Percentiles rank a stretch among this genome's conserved stretches.
phyloP scores from a whole-genome alignment of 2,888 invertebrate genomes.

The Spatulosminthurus flaviceps region DNA sequence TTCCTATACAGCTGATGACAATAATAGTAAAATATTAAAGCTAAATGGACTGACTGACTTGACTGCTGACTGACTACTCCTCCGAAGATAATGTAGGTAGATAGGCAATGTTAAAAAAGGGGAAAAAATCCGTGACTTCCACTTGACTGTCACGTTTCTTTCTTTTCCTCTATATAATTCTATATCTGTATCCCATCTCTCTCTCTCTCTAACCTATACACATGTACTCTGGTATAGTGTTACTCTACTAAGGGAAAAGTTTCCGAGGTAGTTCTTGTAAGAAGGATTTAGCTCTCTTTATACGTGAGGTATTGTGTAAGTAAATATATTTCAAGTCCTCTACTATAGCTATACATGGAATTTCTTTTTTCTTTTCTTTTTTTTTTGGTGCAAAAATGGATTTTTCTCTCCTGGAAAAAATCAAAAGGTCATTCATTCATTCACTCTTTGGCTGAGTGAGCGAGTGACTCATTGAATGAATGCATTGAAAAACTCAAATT shows the following conservation, averaged over 20 bases:
- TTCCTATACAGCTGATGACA: neutral
- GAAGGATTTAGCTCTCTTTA: too few relatives aligned
- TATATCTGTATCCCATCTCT: neutral
- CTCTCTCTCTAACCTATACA: neutral
- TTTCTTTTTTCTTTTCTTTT: conserved; percentile 36
- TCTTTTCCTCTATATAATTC: conserved; percentile 12
- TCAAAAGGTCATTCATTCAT: conserved; percentile 50
- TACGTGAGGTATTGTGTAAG: too few relatives aligned
- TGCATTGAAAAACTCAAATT: conserved; percentile 49
- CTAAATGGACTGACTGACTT: conserved; percentile 5
- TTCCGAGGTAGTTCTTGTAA: too few relatives aligned
- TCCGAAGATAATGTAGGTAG: neutral
- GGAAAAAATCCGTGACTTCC: conserved; percentile 37
- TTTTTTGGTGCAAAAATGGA: conserved; percentile 48
- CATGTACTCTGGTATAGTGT: too few relatives aligned
- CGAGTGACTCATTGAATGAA: conserved; percentile 49
- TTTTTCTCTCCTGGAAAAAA: conserved; percentile 47
- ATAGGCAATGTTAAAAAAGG: neutral
- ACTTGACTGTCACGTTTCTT: conserved; percentile 43
- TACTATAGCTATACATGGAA: too few relatives aligned
- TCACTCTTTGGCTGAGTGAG: conserved; percentile 42
- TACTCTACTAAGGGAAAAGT: too few relatives aligned
- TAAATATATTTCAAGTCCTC: too few relatives aligned
- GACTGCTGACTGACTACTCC: conserved; percentile 26
- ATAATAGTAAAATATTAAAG: conserved; percentile 18